Percentiles rank a stretch among this genome's conserved stretches.
phyloP scores from a whole-genome alignment of 2,888 invertebrate species.

The Eristalinus aeneus region DNA sequence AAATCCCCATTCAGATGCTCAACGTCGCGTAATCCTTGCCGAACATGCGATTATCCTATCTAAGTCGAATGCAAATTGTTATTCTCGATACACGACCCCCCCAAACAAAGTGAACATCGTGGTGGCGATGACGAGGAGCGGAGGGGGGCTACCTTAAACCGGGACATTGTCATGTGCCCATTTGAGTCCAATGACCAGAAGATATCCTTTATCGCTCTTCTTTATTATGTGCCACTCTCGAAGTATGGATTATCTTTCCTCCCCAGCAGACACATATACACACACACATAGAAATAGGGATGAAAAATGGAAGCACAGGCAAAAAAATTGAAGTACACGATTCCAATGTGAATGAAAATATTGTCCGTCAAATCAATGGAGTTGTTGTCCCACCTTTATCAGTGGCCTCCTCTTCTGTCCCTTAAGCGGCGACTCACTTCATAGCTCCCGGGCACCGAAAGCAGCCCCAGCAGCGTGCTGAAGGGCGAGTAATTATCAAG shows the following conservation, averaged over 20 bases:
- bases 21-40: slow-evolving; percentile 37
- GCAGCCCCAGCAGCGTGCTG: not conserved
- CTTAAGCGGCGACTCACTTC: slow-evolving; percentile 35
- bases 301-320: not conserved
- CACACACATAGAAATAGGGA: not conserved
- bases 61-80: slow-evolving; percentile 36
- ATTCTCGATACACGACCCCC: not conserved
- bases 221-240: slow-evolving; percentile 27
- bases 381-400: slow-evolving; percentile 41
- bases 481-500: not conserved
- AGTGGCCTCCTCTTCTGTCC: slow-evolving; percentile 1
- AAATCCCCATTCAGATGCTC: slow-evolving; percentile 34
- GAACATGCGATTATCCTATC: slow-evolving; percentile 54
- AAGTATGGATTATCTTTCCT: not conserved
- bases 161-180: slow-evolving; percentile 2
- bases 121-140: too few relatives aligned
- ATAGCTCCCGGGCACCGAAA: slow-evolving; percentile 16
- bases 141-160: not conserved
- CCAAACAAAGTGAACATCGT: not conserved
- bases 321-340: not conserved
- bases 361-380: slow-evolving; percentile 21
- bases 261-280: not conserved
- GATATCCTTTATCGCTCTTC: slow-evolving; percentile 51
- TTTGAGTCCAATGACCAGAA: slow-evolving; percentile 56
- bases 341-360: not conserved